These are phyloP conservation scores for Helicoverpa assulta DNA, from an alignment of 2,888 invertebrate species.

Conservation along the genomic window DNA sequence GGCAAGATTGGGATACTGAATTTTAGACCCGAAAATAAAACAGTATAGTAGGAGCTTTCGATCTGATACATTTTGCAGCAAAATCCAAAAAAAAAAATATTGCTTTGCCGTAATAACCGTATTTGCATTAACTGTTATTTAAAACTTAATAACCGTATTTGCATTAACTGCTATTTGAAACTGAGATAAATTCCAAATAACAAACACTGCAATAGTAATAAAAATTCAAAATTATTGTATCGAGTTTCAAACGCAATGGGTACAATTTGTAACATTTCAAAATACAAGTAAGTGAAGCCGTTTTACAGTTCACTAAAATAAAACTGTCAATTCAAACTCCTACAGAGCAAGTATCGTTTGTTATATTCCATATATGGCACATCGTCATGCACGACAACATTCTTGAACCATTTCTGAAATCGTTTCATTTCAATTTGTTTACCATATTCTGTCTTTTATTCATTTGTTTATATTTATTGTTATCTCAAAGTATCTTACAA, in stretches of 20 bases:
- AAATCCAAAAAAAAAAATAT: too few relatives aligned
- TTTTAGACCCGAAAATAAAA: too few relatives aligned
- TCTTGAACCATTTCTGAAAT: constrained; percentile 63
- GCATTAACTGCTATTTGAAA: too few relatives aligned
- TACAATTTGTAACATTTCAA: constrained; percentile 1
- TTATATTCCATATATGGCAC: constrained; percentile 68
- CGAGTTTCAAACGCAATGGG: neutral
- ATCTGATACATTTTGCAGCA: too few relatives aligned
- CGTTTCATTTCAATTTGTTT: constrained; percentile 64
- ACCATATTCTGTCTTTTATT: constrained; percentile 61
- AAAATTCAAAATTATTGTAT: neutral
- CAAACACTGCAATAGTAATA: neutral
- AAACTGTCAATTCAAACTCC: constrained; percentile 37
- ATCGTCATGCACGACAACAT: constrained; percentile 67
- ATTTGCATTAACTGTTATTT: too few relatives aligned
- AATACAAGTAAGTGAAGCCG: neutral
- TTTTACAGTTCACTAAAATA: constrained; percentile 39
- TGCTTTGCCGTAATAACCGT: too few relatives aligned
- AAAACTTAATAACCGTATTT: too few relatives aligned
- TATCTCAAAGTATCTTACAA: constrained; percentile 38
- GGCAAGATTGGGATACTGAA: too few relatives aligned
- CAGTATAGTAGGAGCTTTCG: too few relatives aligned
- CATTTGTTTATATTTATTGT: constrained; percentile 58
- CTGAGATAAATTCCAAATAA: neutral
- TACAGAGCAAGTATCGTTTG: constrained; percentile 64